Evolutionary conservation across 1,140 invertebrate genomes (phyloP).

Genomic region (Goniozus legneri): DNA sequence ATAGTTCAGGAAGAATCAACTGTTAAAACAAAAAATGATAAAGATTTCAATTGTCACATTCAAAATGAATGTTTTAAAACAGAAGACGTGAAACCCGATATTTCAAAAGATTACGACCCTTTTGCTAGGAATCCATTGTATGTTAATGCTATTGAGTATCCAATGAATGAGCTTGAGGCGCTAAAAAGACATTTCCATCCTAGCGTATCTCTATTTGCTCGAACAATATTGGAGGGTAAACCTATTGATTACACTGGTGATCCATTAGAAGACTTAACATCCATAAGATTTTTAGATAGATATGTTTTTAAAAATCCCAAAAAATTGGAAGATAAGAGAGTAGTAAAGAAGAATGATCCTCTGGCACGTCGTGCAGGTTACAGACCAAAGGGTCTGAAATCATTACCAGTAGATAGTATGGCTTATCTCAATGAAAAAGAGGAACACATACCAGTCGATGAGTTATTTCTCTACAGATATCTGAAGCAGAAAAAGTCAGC

Average conservation of each 20-base stretch:
- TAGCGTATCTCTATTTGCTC: conserved; percentile 83
- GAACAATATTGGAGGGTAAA: conserved; percentile 73
- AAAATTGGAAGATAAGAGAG: conserved; percentile 52
- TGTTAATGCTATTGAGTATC: conserved; percentile 68
- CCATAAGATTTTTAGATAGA: conserved; percentile 86
- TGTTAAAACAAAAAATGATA: conserved; percentile 9
- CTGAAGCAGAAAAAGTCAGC: conserved; percentile 38
- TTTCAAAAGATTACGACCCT: conserved; percentile 67
- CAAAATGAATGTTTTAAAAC: conserved; percentile 18
- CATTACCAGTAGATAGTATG: conserved; percentile 65
- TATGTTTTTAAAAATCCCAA: conserved; percentile 98
- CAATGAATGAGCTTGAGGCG: conserved; percentile 69
- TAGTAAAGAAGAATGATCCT: conserved; percentile 40
- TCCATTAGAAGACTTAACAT: conserved; percentile 86
- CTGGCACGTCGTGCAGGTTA: conserved; percentile 57
- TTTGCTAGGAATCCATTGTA: conserved; percentile 78
- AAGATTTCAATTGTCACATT: conserved; percentile 19
- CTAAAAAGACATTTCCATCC: conserved; percentile 85
- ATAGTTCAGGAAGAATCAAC: neutral
- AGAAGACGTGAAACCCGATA: too few species aligned
- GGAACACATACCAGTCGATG: conserved; percentile 74
- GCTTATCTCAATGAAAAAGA: conserved; percentile 68
- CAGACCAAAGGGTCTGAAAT: conserved; percentile 59
- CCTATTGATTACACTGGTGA: conserved; percentile 84
- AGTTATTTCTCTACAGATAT: conserved; percentile 74